Conservation (phyloP, 2,113 vertebrate species). For the Callospermophilus lateralis region DNA sequence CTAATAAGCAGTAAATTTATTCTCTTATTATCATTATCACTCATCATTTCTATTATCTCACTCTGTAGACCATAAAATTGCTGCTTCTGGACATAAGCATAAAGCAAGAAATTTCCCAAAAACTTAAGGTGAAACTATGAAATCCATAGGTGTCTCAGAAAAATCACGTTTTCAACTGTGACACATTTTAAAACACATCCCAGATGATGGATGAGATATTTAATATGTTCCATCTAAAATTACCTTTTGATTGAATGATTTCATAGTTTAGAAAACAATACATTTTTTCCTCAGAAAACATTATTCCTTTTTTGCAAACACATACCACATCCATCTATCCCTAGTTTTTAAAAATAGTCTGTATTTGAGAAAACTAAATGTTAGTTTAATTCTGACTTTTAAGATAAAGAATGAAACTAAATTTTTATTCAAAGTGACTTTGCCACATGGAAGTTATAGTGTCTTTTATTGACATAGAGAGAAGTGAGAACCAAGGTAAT, state of each 20-base stretch:
- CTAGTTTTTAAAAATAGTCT: background rate
- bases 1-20: background rate
- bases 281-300: background rate
- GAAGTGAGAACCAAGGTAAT: background rate
- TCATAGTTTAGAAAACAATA: background rate
- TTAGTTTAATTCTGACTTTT: background rate
- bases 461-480: background rate
- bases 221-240: background rate
- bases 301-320: background rate
- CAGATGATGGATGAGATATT: background rate
- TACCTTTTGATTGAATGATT: background rate
- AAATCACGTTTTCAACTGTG: background rate
- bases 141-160: background rate
- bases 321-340: background rate
- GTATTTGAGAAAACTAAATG: background rate
- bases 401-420: background rate
- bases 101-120: background rate
- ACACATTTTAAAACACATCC: background rate
- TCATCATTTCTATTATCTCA: background rate
- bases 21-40: background rate
- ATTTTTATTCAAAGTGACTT: background rate
- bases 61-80: background rate
- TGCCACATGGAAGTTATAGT: background rate
- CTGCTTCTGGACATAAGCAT: background rate
- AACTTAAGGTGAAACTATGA: background rate